These are phyloP conservation scores for Campopleginae sp. DNA, from an alignment of 2,888 invertebrate genomes.

Conservation along the genomic window DNA sequence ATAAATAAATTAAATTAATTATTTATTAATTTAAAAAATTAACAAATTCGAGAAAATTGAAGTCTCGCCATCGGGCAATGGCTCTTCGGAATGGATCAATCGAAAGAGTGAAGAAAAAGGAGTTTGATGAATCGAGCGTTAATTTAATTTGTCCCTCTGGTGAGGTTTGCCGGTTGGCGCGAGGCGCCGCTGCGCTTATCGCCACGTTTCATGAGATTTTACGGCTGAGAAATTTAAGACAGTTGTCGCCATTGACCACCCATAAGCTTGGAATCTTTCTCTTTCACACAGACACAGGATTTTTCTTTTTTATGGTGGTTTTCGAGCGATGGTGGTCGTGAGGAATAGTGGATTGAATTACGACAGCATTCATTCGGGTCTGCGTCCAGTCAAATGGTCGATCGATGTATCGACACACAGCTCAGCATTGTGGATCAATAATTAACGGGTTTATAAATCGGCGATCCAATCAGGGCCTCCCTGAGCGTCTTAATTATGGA, in stretches of 20 bases:
- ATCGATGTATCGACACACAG: conserved; percentile 24
- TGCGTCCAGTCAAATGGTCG: conserved; percentile 57
- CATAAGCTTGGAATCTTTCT: conserved; percentile 3
- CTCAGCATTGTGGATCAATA: conserved; percentile 14
- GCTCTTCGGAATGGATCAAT: neutral
- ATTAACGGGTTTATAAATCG: neutral
- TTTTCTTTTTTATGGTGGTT: conserved; percentile 19
- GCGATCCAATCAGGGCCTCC: neutral
- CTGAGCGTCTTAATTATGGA: neutral
- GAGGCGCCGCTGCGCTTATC: conserved; percentile 78
- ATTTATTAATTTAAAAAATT: too few relatives aligned
- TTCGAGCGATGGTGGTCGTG: conserved; percentile 34
- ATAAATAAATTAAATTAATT: too few relatives aligned
- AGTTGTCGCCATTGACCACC: conserved; percentile 78
- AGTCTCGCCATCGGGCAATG: too few relatives aligned
- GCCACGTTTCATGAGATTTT: conserved; percentile 80
- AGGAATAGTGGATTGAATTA: conserved; percentile 57
- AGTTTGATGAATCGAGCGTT: conserved; percentile 44
- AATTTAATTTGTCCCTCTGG: conserved; percentile 57
- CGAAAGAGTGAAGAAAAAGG: neutral
- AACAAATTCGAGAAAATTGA: too few relatives aligned
- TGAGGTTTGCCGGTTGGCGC: conserved; percentile 50
- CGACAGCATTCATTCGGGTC: conserved; percentile 33
- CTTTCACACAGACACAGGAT: conserved; percentile 1
- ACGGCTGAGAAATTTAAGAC: conserved; percentile 79